Evolutionary conservation across 2,888 invertebrate genomes (phyloP), one percentile per base, ranked within the genome.

Genomic region (Atherix ibis): DNA sequence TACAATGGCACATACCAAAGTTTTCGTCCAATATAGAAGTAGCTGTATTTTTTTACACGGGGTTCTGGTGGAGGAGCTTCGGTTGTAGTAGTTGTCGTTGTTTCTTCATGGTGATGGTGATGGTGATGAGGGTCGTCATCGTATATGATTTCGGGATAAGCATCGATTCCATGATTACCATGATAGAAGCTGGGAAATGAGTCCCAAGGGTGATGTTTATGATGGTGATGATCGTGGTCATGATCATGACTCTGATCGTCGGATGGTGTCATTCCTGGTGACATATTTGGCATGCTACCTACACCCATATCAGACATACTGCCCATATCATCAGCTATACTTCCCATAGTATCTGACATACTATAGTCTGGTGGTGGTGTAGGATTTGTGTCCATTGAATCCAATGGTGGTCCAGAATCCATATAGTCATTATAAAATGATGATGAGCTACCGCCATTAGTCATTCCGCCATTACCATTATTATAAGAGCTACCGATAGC

Each of bases 1-100:
- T 76, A 76, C 28, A 77, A 53, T 0, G 77, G 77, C 35, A 76
- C 65, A 49, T 76, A 77, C 75, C 76, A 77, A 2, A 77, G 58
- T 45, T 76, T 76, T 38, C 73, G 66, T 2, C 76, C 76, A 40
- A 76, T 65, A 48, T 71, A 75, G 47, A 76, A 76, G 53, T 76
- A 76, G 44, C 73, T 74, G 54, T 75, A 74, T 44, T 65, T 66
- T 42, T 65, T 68, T 10, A 68, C 67, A 43, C 68, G 54, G 3
- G 57, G 52, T 36, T 58, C 51, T 46, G 40, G 64, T 18, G 48
- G 49, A 5, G 48, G 50, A 25, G 52, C 54, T 4, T 52, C 48
- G 0, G 52, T 53, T 32, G 52, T 51, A 13, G 36, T 53, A 48
- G 34, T 53, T 48, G 29, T 59, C 25, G 30, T 34, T 9, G 44